Conservation (phyloP, 2,113 vertebrate genomes). For the Pluvianellus socialis region DNA sequence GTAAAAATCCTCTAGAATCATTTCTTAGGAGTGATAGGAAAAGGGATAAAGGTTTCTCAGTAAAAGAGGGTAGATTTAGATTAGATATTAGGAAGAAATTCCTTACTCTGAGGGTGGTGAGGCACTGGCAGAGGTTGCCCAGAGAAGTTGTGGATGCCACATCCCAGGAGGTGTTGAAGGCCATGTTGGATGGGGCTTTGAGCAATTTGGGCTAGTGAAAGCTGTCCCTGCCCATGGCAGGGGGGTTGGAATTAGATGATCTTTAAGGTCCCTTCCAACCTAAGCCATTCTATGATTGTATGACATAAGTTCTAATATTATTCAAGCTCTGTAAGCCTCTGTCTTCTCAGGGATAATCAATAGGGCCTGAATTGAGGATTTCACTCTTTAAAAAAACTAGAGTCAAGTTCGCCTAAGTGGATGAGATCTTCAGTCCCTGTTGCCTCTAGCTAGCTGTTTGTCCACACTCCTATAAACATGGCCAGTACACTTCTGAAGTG, state of each 20-base stretch:
- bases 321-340: not conserved
- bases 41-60: not conserved
- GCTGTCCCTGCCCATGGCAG: fast-evolving
- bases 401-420: not conserved
- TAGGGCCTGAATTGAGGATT: not conserved
- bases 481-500: not conserved
- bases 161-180: not conserved
- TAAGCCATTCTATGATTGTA: not conserved
- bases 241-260: fast-evolving
- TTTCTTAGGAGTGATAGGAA: not conserved
- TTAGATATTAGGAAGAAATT: not conserved
- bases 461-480: fast-evolving
- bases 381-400: not conserved
- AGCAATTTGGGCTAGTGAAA: not conserved
- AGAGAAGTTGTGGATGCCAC: fast-evolving
- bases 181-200: fast-evolving
- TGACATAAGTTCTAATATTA: not conserved
- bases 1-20: not conserved
- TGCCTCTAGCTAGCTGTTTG: not conserved
- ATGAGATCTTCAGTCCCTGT: not conserved
- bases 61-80: not conserved
- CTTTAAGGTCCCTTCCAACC: not conserved
- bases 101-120: not conserved
- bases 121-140: not conserved
- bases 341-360: not conserved